Base-by-base conservation (phyloP, 2,797 vertebrate genomes). In the Phalloptychus januarius region DNA sequence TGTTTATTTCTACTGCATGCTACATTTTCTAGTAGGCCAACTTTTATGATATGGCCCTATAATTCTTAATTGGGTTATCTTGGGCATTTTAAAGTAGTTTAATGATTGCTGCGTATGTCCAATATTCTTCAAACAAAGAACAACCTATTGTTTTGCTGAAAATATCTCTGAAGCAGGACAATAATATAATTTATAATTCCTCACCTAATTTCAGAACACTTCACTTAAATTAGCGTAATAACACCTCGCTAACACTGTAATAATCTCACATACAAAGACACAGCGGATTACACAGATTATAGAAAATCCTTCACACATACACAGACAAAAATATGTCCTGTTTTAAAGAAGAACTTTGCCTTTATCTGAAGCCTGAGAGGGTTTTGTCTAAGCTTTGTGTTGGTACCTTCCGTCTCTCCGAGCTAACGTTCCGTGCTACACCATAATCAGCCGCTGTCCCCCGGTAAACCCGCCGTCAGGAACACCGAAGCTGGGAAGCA, bases 401-500 rank as follows among this genome's bases (percentile, higher is more conserved):
- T 46, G 78, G 77, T 91, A 95, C 94, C 94, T 94, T 74, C 89
- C 87, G 67, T 88, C 91, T 90, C 85, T 91, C 79, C 72, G 86
- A 90, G 91, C 87, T 92, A 88, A 85, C 89, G 77, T 88, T 91
- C 85, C 88, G 58, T 86, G 87, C 88, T 93, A 94, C 87, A 94
- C 85, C 94, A 94, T 95, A 85, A 75, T 90, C 89, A 69, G 80
- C 77, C 12, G 78, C 65, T 75, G 84, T 83, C 78, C 76, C 88
- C 63, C 61, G 83, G 18, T 72, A 78, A 67, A 71, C 67, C 63
- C 78, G 76, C 42, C 7, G 79, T 58, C 78, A 69, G 78, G 40
- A 73, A 77, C 72, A 75, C 82, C 83, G 70, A 44, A 13, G 31
- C 71, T 56, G 69, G 48, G 28, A 13, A 11, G 45, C 0, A 16